Evolutionary conservation across 2,797 vertebrate genomes (phyloP).

Genomic region (Tolypeutes matacus): DNA sequence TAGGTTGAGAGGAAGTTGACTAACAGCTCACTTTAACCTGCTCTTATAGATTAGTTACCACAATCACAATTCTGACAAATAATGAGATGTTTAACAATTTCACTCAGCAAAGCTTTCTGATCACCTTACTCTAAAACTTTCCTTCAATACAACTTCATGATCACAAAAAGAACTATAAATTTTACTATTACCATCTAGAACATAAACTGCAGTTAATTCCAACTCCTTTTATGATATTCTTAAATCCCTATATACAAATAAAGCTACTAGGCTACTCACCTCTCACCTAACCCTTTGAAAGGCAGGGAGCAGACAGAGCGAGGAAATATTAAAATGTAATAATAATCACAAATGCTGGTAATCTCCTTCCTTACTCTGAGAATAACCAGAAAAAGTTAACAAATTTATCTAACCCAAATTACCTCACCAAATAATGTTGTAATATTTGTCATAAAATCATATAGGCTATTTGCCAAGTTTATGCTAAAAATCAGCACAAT

Average conservation of each 20-base stretch:
- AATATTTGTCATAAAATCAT: neutral
- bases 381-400: neutral
- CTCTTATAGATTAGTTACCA: neutral
- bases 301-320: neutral
- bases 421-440: neutral
- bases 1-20: neutral
- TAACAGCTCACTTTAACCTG: conserved; percentile 26
- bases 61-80: neutral
- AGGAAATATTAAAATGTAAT: neutral
- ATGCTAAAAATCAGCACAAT: neutral
- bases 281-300: neutral
- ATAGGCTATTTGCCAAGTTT: neutral
- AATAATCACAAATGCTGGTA: neutral
- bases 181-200: neutral
- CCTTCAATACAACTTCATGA: neutral
- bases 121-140: neutral
- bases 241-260: neutral
- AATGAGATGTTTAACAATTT: neutral
- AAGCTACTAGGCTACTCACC: neutral
- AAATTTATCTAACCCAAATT: neutral
- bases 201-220: neutral
- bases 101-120: neutral
- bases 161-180: rapidly evolving
- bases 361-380: neutral
- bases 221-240: neutral